phyloP scores from a whole-genome alignment of 1,140 invertebrate species.

The Gonioctena quinquepunctata region DNA sequence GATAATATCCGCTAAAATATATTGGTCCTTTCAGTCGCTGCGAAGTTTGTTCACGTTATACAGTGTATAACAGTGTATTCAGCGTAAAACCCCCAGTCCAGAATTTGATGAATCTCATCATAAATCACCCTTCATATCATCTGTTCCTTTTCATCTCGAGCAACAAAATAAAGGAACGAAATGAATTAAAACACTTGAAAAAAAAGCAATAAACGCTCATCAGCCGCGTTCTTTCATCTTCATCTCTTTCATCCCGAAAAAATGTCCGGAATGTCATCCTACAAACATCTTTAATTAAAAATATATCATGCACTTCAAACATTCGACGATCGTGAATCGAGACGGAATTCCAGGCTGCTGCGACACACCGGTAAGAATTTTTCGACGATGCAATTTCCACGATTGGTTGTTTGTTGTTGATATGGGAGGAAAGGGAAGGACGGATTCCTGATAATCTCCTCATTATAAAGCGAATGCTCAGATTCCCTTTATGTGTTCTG shows the following conservation, averaged over 20 bases:
- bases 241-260: no score
- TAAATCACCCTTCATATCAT: not conserved
- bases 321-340: no score
- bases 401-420: not conserved
- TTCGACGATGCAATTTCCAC: not conserved
- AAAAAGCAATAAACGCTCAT: not conserved
- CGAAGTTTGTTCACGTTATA: no score
- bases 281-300: not conserved
- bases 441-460: not conserved
- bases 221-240: not conserved
- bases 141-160: not conserved
- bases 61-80: no score
- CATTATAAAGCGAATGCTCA: not conserved
- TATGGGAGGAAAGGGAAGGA: not conserved
- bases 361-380: not conserved
- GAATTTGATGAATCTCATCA: not conserved
- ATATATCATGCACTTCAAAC: not conserved
- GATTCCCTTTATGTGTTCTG: not conserved
- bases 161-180: not conserved
- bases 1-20: no score
- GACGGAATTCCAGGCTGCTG: not conserved
- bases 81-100: no score
- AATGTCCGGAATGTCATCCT: not conserved
- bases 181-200: not conserved
- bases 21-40: no score